Conservation (phyloP, 2,113 vertebrate genomes). For the Rynchops niger region DNA sequence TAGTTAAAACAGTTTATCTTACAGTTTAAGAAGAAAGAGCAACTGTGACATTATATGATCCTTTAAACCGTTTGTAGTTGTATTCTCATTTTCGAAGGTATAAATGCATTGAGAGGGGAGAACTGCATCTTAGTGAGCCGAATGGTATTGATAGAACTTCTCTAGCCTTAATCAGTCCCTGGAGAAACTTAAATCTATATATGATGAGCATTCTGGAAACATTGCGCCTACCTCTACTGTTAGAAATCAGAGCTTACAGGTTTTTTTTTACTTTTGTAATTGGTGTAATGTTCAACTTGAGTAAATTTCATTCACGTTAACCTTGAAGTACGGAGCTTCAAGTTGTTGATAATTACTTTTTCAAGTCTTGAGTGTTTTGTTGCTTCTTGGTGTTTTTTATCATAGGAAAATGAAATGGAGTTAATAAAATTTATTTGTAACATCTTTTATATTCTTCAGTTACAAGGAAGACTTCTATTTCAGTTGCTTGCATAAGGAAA, state of each 20-base stretch:
- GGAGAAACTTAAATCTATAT: constrained; percentile 45
- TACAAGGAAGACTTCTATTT: not conserved
- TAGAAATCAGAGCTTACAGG: not conserved
- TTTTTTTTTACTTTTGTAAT: not conserved
- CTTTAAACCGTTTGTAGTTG: not conserved
- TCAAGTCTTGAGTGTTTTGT: not conserved
- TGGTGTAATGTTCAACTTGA: constrained; percentile 32
- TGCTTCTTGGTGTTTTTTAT: not conserved
- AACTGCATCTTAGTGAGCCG: not conserved
- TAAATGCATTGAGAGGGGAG: not conserved
- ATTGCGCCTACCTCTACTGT: not conserved
- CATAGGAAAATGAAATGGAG: not conserved
- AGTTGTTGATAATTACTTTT: constrained; percentile 23
- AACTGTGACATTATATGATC: not conserved
- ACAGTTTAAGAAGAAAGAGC: not conserved
- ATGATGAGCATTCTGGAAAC: constrained; percentile 52
- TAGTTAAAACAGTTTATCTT: not conserved
- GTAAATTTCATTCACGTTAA: constrained; percentile 42
- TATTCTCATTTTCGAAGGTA: not conserved
- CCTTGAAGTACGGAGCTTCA: constrained; percentile 36
- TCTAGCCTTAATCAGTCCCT: constrained; percentile 31
- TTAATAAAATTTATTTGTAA: not conserved
- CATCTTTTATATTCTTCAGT: not conserved
- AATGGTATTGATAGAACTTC: constrained; percentile 46
- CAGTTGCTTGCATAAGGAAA: not conserved